A percentile compares a stretch with the other conserved stretches of the same genome.
Evolutionary conservation across 2,888 invertebrate species (phyloP).

Genomic region (Yponomeuta cagnagella): DNA sequence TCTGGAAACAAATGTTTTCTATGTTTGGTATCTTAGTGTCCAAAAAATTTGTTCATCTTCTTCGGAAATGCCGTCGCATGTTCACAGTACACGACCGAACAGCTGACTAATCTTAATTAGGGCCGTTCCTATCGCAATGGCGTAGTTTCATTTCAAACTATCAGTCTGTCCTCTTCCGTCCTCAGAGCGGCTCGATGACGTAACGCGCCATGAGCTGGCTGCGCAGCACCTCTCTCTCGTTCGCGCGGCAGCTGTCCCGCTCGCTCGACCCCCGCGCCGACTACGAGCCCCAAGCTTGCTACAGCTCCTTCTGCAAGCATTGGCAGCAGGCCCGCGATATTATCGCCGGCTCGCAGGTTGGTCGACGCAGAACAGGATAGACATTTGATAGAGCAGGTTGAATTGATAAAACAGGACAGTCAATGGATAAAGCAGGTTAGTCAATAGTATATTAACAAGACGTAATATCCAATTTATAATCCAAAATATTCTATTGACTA

Average conservation of each 20-base stretch:
- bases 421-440: too few relatives aligned
- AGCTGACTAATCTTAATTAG: too few relatives aligned
- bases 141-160: too few relatives aligned
- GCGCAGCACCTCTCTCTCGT: constrained; percentile 76
- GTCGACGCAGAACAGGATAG: background rate
- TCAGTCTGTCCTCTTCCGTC: background rate
- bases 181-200: constrained; percentile 36
- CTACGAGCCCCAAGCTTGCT: constrained; percentile 92
- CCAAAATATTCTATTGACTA: too few relatives aligned
- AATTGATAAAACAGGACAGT: background rate
- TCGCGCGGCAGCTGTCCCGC: constrained; percentile 77
- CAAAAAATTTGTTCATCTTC: too few relatives aligned
- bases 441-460: too few relatives aligned
- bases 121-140: too few relatives aligned
- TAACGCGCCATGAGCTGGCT: constrained; percentile 81
- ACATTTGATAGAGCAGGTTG: background rate
- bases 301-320: constrained; percentile 94
- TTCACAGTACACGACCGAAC: too few relatives aligned
- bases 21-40: too few relatives aligned
- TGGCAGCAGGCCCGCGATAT: constrained; percentile 95
- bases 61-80: too few relatives aligned
- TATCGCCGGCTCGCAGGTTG: constrained; percentile 82
- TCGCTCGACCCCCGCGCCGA: constrained; percentile 80
- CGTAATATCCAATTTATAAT: too few relatives aligned
- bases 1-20: too few relatives aligned